phyloP scores from a whole-genome alignment of 2,797 vertebrate species.

The Ptychadena robeensis region DNA sequence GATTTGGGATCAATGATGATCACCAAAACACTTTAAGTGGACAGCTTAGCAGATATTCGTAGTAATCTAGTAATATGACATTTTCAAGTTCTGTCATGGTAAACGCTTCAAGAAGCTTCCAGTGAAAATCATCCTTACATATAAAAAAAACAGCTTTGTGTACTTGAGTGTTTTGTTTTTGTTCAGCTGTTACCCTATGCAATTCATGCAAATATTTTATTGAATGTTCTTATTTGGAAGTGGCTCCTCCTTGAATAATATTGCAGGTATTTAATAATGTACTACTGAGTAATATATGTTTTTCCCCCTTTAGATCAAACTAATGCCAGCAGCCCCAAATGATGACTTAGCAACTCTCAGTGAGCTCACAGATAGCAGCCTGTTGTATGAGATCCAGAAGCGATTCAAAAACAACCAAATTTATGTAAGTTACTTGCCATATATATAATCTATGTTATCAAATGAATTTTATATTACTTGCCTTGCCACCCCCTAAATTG shows the following conservation, averaged over 20 bases:
- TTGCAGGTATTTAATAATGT: background rate
- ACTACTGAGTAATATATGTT: background rate
- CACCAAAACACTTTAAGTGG: no score
- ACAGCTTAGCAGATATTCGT: no score
- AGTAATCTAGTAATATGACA: no score
- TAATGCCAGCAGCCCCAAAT: constrained; percentile 93
- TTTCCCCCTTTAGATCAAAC: constrained; percentile 79
- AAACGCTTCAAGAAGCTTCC: no score
- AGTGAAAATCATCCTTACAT: no score
- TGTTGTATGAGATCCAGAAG: constrained; percentile 97
- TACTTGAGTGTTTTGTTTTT: no score
- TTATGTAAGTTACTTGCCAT: constrained; percentile 80
- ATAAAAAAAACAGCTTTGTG: no score
- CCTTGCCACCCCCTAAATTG: no score
- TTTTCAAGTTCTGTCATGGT: no score
- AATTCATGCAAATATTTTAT: background rate
- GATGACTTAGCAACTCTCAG: constrained; percentile 95
- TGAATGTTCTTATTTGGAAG: background rate
- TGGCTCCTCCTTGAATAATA: background rate
- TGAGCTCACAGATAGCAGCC: constrained; percentile 90
- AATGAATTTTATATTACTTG: background rate
- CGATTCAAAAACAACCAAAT: constrained; percentile 94
- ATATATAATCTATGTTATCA: background rate
- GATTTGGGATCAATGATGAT: no score
- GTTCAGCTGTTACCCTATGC: no score